phyloP scores from a whole-genome alignment of 2,113 vertebrate species.

The Saimiri boliviensis region DNA sequence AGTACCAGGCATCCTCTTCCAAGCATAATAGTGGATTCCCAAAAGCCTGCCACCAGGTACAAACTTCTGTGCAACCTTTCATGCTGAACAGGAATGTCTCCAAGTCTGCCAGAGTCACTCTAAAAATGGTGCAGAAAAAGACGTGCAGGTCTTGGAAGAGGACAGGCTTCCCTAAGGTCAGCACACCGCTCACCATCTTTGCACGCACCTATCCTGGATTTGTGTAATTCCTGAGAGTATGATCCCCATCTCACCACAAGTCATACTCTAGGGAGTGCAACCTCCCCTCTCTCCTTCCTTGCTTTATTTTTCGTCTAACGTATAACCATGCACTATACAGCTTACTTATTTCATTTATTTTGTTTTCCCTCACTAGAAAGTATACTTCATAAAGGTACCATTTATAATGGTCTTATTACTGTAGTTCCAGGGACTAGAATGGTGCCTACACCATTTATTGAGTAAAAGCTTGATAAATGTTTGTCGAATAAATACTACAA shows the following conservation, averaged over 20 bases:
- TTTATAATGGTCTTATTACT: not conserved
- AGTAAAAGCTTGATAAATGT: not conserved
- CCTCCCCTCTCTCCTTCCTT: not conserved
- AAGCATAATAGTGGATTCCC: not conserved
- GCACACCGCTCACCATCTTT: not conserved
- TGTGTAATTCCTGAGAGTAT: not conserved
- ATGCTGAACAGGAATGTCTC: slow-evolving; percentile 8
- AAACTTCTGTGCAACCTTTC: slow-evolving; percentile 30
- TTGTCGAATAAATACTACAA: slow-evolving; percentile 31
- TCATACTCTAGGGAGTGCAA: not conserved
- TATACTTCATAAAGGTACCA: not conserved
- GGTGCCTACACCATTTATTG: not conserved
- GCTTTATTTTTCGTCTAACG: not conserved
- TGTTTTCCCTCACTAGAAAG: not conserved
- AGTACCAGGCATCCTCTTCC: slow-evolving; percentile 24
- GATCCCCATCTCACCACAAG: not conserved
- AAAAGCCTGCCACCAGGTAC: slow-evolving; percentile 43
- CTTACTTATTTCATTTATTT: not conserved
- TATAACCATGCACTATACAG: not conserved
- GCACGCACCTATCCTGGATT: not conserved
- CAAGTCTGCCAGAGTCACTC: not conserved
- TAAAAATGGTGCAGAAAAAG: not conserved
- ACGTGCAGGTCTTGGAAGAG: not conserved
- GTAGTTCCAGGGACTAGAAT: not conserved
- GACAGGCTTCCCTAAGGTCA: not conserved